Evolutionary conservation across 2,113 vertebrate species (phyloP).

Genomic region (Protobothrops flavoviridis): DNA sequence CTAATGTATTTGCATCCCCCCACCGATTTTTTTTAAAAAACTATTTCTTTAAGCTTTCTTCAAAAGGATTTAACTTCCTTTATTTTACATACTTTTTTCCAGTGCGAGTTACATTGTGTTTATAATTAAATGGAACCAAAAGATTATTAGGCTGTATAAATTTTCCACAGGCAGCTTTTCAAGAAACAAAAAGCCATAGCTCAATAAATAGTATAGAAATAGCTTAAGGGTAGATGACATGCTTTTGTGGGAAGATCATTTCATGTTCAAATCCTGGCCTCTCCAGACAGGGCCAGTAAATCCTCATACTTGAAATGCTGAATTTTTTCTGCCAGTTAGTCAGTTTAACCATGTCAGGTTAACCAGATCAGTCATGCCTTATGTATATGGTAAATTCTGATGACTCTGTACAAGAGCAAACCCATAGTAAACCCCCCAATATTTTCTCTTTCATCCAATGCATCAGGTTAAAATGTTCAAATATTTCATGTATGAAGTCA

Average conservation of each 20-base stretch:
- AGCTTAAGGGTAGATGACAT: background rate
- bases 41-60: background rate
- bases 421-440: background rate
- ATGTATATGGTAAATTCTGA: background rate
- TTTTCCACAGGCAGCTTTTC: conserved; percentile 5
- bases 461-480: background rate
- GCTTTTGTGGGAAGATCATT: background rate
- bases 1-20: background rate
- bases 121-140: conserved; percentile 7
- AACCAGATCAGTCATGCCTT: background rate
- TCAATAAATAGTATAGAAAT: background rate
- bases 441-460: background rate
- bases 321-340: background rate
- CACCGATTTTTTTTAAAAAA: background rate
- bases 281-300: background rate
- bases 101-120: background rate
- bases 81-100: background rate
- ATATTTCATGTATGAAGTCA: background rate
- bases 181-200: background rate
- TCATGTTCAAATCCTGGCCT: background rate
- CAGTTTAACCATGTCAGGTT: background rate
- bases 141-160: background rate
- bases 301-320: background rate
- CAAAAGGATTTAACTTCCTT: conserved; percentile 23
- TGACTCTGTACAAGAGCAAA: background rate